Conservation (phyloP, 2,888 invertebrate genomes). For the Rhagonycha lutea region DNA sequence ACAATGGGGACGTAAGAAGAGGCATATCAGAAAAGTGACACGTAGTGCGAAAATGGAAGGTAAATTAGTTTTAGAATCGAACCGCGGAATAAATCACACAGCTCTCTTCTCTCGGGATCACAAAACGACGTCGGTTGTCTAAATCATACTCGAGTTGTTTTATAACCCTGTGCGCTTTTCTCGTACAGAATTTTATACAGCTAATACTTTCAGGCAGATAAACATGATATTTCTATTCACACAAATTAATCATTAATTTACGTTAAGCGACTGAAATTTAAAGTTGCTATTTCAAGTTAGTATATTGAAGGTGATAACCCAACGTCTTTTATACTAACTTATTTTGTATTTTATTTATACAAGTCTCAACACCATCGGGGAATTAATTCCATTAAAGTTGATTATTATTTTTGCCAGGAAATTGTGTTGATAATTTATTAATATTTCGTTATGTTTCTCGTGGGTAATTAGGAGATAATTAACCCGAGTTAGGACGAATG, state of each 20-base stretch:
- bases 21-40: slow-evolving; percentile 26
- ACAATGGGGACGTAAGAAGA: slow-evolving; percentile 16
- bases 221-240: slow-evolving; percentile 7
- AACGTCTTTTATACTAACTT: slow-evolving; percentile 7
- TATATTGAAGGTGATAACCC: slow-evolving; percentile 8
- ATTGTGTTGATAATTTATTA: slow-evolving; percentile 41
- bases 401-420: slow-evolving; percentile 40
- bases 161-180: slow-evolving; percentile 1
- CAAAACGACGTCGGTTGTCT: slow-evolving; percentile 6
- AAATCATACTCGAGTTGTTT: slow-evolving; percentile 12
- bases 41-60: slow-evolving; percentile 37
- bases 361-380: slow-evolving; percentile 27
- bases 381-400: slow-evolving; percentile 39
- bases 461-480: slow-evolving; percentile 35
- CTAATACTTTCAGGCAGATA: slow-evolving; percentile 11
- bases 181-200: slow-evolving; percentile 3
- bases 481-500: slow-evolving; percentile 27
- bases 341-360: slow-evolving; percentile 29
- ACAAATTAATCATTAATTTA: slow-evolving; percentile 22
- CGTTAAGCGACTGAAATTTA: slow-evolving; percentile 12
- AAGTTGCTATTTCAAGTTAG: slow-evolving; percentile 7
- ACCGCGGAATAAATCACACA: slow-evolving; percentile 37
- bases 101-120: slow-evolving; percentile 13
- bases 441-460: slow-evolving; percentile 39
- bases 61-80: slow-evolving; percentile 40